phyloP scores from a whole-genome alignment of 2,113 vertebrate species.

The Clinocottus analis region DNA sequence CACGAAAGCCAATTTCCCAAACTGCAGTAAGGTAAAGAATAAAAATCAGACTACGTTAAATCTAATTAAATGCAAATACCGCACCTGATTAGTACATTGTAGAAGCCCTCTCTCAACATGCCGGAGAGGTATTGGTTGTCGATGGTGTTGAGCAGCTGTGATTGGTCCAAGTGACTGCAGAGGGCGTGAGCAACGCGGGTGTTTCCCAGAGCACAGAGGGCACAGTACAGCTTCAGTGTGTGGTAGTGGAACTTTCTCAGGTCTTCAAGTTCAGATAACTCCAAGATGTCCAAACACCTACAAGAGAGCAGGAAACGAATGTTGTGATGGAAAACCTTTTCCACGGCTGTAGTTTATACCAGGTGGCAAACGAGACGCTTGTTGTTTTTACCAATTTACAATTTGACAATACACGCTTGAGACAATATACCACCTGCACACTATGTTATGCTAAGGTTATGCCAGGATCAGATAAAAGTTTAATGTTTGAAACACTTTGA shows the following conservation, averaged over 20 bases:
- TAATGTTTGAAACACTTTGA: background rate
- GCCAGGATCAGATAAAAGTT: background rate
- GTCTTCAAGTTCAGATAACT: slow-evolving; percentile 93
- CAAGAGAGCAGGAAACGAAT: background rate
- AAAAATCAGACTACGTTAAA: background rate
- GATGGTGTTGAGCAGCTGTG: slow-evolving; percentile 94
- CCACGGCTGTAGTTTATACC: background rate
- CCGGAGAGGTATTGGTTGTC: slow-evolving; percentile 96
- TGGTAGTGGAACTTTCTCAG: slow-evolving; percentile 95
- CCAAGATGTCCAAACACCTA: slow-evolving; percentile 95
- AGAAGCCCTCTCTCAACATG: slow-evolving; percentile 94
- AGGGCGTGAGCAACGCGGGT: slow-evolving; percentile 93
- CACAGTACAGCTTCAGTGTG: slow-evolving; percentile 93
- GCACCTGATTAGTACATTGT: slow-evolving; percentile 90
- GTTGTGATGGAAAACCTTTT: background rate
- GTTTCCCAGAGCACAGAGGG: slow-evolving; percentile 95
- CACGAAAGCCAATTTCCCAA: background rate
- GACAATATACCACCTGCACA: background rate
- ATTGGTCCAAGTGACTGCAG: slow-evolving; percentile 94
- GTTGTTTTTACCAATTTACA: background rate
- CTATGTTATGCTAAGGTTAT: background rate
- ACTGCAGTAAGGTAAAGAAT: background rate
- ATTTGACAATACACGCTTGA: background rate
- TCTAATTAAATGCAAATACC: background rate
- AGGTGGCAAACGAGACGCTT: background rate